Percentiles rank a stretch among this genome's conserved stretches.
Evolutionary conservation across 2,797 vertebrate species (phyloP).

Genomic region (Galago senegalensis): DNA sequence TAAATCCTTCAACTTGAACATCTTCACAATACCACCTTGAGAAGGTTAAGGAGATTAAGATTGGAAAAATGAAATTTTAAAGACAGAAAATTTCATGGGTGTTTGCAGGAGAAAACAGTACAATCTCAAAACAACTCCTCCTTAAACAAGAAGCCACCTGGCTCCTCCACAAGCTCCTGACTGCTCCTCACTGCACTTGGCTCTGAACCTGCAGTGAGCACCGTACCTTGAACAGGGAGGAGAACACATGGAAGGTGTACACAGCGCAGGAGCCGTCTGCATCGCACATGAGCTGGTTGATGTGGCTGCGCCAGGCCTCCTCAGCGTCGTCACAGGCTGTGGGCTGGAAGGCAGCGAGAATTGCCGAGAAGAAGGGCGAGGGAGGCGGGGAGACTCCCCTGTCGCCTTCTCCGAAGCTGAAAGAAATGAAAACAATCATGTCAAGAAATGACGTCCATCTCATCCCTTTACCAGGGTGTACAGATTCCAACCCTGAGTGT

Average conservation of each 20-base stretch:
- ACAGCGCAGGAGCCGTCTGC: slow-evolving; percentile 97
- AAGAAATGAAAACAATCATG: neutral
- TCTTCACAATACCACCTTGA: neutral
- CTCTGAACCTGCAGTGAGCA: accelerated
- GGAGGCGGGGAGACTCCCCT: slow-evolving; percentile 95
- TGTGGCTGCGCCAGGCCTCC: slow-evolving; percentile 97
- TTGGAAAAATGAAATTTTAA: neutral
- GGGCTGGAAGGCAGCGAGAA: slow-evolving; percentile 98
- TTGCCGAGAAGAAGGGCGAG: slow-evolving; percentile 98
- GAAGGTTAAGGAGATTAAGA: neutral
- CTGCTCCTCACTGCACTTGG: too few relatives aligned
- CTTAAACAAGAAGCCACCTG: neutral
- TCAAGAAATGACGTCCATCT: neutral
- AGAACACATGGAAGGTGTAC: slow-evolving; percentile 99
- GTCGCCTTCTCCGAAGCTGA: slow-evolving; percentile 94
- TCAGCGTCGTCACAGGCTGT: slow-evolving; percentile 96
- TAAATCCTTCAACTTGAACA: neutral
- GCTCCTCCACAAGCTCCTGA: neutral
- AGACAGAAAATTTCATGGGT: neutral
- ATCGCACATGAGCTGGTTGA: slow-evolving; percentile 97
- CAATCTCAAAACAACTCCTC: neutral
- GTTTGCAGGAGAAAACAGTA: neutral
- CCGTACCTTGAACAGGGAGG: slow-evolving; percentile 97
- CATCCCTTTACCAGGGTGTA: accelerated
- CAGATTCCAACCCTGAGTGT: neutral